Evolutionary conservation across 1,140 invertebrate species (phyloP), one percentile per base, ranked within the genome.

Genomic region (Caenorhabditis elegans): DNA sequence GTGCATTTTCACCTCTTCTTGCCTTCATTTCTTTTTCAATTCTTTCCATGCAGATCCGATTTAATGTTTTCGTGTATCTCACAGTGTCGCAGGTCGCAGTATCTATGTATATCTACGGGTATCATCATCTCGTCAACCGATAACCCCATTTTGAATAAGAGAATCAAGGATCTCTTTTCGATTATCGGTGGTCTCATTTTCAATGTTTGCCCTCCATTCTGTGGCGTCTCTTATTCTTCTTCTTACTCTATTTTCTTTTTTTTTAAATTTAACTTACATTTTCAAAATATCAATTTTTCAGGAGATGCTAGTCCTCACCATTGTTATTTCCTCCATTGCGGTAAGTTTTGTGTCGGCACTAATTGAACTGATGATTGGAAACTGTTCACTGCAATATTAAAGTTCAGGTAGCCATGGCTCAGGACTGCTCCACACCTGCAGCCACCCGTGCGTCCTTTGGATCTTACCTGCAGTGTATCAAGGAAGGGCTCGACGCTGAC

Each of bases 381-480:
- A 43, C 5, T 43, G 5, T 43, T 5, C 6, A 15, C 39, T 43
- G 39, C 39, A 43, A n/a, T 15, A 43, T 43, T 43, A 43, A 43
- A 43, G 39, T 43, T 8, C 53, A 60, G 53, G 13, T 70, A 43
- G 60, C 60, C 60, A 39, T 70, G 34, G 65, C 80, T 3, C 80
- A 81, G 47, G 75, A 77, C 22, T 81, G 80, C 34, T 81, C 80
- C 1, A 28, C 65, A 26, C 65, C 80, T 28, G 49, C 49, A 15
- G 80, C 43, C 11, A 81, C 80, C 17, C 43, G 75, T 26, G 75
- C 82, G 26, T 78, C 82, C 13, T 85, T 89, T 26, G 88, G 89
- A 36, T 86, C 53, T 46, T 89, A 90, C 79, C 84, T 89, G 47
- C 80, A 83, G 36, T 89, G 88, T 82, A 81, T 89, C 19, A 89